Evolutionary conservation across 1,140 invertebrate species (phyloP), one percentile per base, ranked within the genome.

Genomic region (Mactra quadrangularis): DNA sequence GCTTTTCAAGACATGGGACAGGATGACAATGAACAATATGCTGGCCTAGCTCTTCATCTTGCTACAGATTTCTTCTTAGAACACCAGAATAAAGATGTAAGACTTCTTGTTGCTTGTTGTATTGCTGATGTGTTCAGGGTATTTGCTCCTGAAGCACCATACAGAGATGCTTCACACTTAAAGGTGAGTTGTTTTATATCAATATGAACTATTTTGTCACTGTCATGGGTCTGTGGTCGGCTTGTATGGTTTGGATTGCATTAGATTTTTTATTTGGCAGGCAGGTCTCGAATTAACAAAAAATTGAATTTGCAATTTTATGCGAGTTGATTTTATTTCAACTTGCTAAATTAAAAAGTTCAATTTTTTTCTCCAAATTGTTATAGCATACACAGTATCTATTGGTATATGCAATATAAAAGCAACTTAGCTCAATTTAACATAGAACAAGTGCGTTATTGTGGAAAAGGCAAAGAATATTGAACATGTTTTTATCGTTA

Each of bases 91-190:
- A 96, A 96, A 89, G 98, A 99, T 94, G 98, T 99, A 0, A 97
- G 98, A 90, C 93, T 99, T 59, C 93, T 99, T 3, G 97, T 99
- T 86, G 98, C 98, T 0, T 99, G 98, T 92, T 99, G 98, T 91
- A 97, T 99, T 88, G 98, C 98, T 33, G 98, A 99, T 94, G 97
- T 99, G 29, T 95, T 99, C 50, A 94, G 98, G 82, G 97, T 99
- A n/a, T 99, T 98, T 94, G 98, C 98, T 11, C 98, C 98, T n/a
- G 98, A 99, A 92, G 98, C 98, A 78, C 98, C 98, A 0, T 99
- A 99, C 91, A 98, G 98, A 93, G 97, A 99, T 92, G 95, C 96
- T 45, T 96, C 97, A 74, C 97, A 98, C 94, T 96, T 99, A 62
- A 97, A 96, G 93, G 95, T 95, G 89, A 81, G 85, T n/a, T 47